Base-by-base conservation (phyloP, 1,140 invertebrate genomes). In the Contarinia nasturtii region DNA sequence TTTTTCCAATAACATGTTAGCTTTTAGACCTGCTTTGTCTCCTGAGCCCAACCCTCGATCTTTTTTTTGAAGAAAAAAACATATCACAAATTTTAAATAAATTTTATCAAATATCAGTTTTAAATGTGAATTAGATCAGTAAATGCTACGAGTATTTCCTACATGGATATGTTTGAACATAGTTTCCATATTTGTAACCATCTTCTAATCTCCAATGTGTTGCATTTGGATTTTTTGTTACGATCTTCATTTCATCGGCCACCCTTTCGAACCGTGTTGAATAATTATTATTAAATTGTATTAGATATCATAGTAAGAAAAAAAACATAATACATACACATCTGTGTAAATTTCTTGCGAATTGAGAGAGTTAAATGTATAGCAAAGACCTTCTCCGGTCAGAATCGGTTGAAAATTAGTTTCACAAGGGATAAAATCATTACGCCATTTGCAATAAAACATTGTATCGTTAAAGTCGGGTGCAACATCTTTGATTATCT, bases 351-450 rank as follows among this genome's bases (percentile, higher is more conserved):
- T 51, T 5, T 78, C 72, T 1, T 64, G 59, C 22, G 68, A 63
- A 36, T 70, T 65, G 43, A 80, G 53, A 47, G 74, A 77, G 51
- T 82, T 82, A 53, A 80, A 81, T 0, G 77, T 77, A 53, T 73
- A 80, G 52, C 79, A 82, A 15, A 75, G 59, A 0, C 79, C 79
- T 59, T 80, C 78, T 54, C 80, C 77, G 0, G 78, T 80, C 27
- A 79, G 52, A 7, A 76, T 73, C 2, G 72, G 68, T 0, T 62
- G 67, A 51, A 80, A 80, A n/a, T n/a, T n/a, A n/a, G 10, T 77
- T 57, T 45, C 71, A 52, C 76, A 77, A 41, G 48, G 67, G 40
- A 49, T 55, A 22, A 54, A 59, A 36, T 49, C 61, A 55, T 70
- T 73, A 54, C 67, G 71, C 72, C 69, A 77, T 56, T 60, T 72